Evolutionary conservation across 2,888 invertebrate genomes (phyloP), one percentile per base, ranked within the genome.

Genomic region (Trichacis sp.): DNA sequence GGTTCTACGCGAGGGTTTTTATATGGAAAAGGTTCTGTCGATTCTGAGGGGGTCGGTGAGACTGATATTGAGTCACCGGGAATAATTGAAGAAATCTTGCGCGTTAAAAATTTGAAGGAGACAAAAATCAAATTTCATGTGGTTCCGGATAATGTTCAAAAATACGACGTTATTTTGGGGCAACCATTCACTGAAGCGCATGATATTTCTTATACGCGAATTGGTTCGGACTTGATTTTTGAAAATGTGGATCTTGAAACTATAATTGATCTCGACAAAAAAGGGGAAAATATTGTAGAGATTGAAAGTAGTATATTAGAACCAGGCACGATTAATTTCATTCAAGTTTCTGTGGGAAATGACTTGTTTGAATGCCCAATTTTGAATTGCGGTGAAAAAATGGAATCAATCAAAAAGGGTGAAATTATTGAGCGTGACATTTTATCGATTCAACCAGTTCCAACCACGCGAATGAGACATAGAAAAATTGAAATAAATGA

Each of bases 171-270:
- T 30, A 52, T 53, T 17, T 42, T 59, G 36, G 53, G 53, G 12
- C 40, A 42, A 47, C 40, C 58, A 2, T 59, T 59, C 20, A 59
- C 58, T 1, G 58, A 59, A 29, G 19, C 58, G 1, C 18, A 38
- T 5, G 52, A 59, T 52, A 52, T 59, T 14, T 12, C 19, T 15
- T 55, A 48, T 19, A 42, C 29, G 15, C 47, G 55, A 11, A 12
- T 40, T 6, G 47, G 55, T 36, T 30, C 20, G n/a, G 1, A 47
- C 1, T 9, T 18, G 8, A 4, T n/a, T n/a, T 47, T 47, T 24
- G 1, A 8, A n/a, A 15, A 20, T 24, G 14, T 47, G 9, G 24
- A 20, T 33, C 33, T 9, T 9, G 29, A 29, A 29, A 9, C 9
- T 9, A 6, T 29, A 24, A 24, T 24, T 8, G 24, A 24, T n/a